Evolutionary conservation across 2,113 vertebrate species (phyloP), one percentile per base, ranked within the genome.

Genomic region (Octodon degus): DNA sequence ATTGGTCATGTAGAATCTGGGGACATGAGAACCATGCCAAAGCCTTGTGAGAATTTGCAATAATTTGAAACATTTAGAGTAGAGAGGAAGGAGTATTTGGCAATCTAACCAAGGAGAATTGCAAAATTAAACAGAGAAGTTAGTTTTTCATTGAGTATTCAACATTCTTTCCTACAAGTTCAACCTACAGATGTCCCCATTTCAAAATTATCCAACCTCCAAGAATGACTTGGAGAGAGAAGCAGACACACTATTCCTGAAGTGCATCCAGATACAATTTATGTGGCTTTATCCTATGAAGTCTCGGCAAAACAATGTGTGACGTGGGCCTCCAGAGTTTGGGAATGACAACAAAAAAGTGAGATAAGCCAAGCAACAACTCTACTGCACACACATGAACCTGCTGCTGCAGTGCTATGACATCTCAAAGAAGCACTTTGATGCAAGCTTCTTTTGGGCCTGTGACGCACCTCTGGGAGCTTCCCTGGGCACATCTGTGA

Each of bases 401-500:
- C 98, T 99, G 98, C 98, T 97, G 97, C 98, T 98, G 98, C 98
- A 99, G 98, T 98, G 98, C 98, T 98, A 99, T 97, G 98, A 98
- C 99, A 98, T 98, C 98, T 99, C 98, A 99, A 98, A 99, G 98
- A 98, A 98, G 98, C 98, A 97, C 98, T 99, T 98, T 97, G 98
- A 99, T 98, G 98, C 98, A 98, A 98, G 98, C 98, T 98, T 99
- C 98, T 98, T 98, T 98, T 98, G 98, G 98, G 98, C 98, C 98
- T 98, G 98, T 99, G 98, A 99, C 99, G 98, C 99, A 99, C 99
- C 99, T 99, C 99, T 98, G 99, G 98, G 98, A 98, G 98, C 98
- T 98, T 99, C 98, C 99, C 99, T 98, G 98, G 98, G 98, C 98
- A 98, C 98, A 99, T 99, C 99, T 98, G 99, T 99, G 98, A 99